Conservation (phyloP, 2,113 vertebrate genomes). For the Mus pahari region DNA sequence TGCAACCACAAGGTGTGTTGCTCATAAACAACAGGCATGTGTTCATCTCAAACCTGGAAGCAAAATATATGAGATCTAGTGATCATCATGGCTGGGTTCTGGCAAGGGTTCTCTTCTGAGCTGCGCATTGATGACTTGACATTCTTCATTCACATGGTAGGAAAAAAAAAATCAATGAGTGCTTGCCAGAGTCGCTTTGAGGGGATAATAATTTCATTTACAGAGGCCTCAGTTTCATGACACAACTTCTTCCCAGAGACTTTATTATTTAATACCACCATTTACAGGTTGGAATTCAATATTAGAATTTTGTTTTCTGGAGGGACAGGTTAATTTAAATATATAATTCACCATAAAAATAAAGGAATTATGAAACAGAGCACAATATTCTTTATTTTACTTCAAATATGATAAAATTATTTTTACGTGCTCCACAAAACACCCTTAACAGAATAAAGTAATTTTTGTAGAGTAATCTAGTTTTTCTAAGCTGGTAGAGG, state of each 20-base stretch:
- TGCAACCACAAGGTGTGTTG: not conserved
- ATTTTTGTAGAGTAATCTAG: not conserved
- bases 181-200: not conserved
- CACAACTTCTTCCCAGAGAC: not conserved
- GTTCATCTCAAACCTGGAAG: not conserved
- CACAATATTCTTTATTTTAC: not conserved
- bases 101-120: not conserved
- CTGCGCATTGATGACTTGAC: not conserved
- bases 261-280: not conserved
- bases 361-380: not conserved
- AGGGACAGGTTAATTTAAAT: not conserved
- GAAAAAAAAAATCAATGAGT: not conserved
- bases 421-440: not conserved
- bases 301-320: not conserved
- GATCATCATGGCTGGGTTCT: no score
- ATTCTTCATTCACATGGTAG: not conserved
- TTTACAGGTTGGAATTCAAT: not conserved
- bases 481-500: not conserved
- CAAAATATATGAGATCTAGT: not conserved
- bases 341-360: not conserved
- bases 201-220: not conserved
- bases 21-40: not conserved
- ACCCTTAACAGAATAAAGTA: not conserved
- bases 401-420: not conserved
- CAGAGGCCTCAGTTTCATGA: not conserved